Conservation (phyloP, 2,113 vertebrate species). For the Sinosuthora webbiana region DNA sequence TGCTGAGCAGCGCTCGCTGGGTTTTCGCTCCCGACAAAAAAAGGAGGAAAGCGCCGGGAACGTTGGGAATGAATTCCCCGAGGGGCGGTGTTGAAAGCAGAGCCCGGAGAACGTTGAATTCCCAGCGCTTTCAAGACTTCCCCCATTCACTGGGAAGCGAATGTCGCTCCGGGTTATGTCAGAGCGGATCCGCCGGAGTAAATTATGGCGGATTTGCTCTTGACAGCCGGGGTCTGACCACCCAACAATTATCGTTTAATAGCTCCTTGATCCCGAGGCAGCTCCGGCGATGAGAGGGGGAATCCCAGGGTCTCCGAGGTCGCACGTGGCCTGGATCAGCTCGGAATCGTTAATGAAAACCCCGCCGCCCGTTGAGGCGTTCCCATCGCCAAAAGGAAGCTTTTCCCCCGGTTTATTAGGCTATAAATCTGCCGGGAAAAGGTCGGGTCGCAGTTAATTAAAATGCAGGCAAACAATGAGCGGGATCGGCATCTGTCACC, state of each 20-base stretch:
- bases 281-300: not conserved
- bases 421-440: not conserved
- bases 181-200: not conserved
- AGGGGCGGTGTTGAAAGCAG: accelerated
- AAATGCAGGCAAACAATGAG: not conserved
- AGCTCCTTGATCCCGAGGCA: not conserved
- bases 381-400: not conserved
- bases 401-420: not conserved
- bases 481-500: not conserved
- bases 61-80: not conserved
- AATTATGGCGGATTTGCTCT: accelerated
- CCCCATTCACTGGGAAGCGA: not conserved
- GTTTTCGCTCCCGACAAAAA: not conserved
- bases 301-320: not conserved
- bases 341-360: not conserved
- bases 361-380: not conserved
- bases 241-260: not conserved
- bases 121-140: not conserved
- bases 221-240: not conserved
- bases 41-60: not conserved
- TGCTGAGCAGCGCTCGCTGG: not conserved
- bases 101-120: accelerated
- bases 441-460: not conserved
- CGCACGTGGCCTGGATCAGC: not conserved
- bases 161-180: not conserved